Percentiles rank a stretch among this genome's conserved stretches.
phyloP scores from a whole-genome alignment of 30 jellyfish, hydroid and myxozoan genomes.

The Hydractinia symbiolongicarpus region DNA sequence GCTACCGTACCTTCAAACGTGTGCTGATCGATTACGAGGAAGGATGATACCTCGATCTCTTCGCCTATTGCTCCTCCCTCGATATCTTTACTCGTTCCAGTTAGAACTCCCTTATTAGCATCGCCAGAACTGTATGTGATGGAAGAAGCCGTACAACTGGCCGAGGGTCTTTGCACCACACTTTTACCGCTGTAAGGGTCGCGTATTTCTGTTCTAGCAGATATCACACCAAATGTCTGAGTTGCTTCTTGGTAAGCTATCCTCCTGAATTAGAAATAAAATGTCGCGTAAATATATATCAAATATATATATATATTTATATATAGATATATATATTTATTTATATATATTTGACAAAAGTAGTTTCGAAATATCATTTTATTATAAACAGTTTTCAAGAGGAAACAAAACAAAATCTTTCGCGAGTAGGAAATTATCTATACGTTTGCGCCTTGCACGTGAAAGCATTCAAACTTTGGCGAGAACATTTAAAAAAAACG shows the following conservation, averaged over 20 bases:
- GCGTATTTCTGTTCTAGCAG: constrained; percentile 64
- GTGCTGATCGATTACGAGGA: constrained; percentile 80
- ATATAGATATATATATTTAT: too few species aligned
- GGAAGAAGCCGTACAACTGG: constrained; percentile 71
- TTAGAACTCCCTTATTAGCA: constrained; percentile 38
- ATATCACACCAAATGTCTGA: constrained; percentile 84
- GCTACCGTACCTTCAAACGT: constrained; percentile 79
- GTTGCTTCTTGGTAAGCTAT: constrained; percentile 94
- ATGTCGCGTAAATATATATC: too few species aligned
- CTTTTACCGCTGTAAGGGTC: constrained; percentile 71
- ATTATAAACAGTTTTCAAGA: too few species aligned
- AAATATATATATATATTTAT: too few species aligned
- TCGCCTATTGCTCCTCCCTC: constrained; percentile 65
- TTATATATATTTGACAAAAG: too few species aligned
- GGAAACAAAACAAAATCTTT: too few species aligned
- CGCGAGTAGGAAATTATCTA: too few species aligned
- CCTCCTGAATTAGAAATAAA: constrained; percentile 39
- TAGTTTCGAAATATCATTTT: too few species aligned
- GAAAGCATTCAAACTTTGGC: too few species aligned
- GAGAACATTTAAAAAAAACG: too few species aligned
- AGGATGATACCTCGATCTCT: constrained; percentile 68
- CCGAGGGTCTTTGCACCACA: constrained; percentile 74
- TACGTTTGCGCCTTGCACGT: too few species aligned
- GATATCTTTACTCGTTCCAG: constrained; percentile 62
- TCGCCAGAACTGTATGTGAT: constrained; percentile 56